Evolutionary conservation across 1,140 invertebrate genomes (phyloP).

Genomic region (Himalopsyche phryganea): DNA sequence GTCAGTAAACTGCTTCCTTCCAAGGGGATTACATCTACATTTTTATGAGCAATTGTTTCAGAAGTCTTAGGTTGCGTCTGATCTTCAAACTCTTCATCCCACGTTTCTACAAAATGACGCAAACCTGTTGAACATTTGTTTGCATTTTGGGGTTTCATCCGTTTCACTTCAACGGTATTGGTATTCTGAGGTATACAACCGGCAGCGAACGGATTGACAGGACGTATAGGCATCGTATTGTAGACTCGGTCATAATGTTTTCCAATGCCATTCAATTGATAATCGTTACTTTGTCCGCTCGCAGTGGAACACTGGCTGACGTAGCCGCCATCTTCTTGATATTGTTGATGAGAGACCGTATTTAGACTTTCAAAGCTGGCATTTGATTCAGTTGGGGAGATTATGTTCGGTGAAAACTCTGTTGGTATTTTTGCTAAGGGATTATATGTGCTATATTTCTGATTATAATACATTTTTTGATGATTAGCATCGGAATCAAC

Average conservation of each 20-base stretch:
- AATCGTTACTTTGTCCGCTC: conserved; percentile 47
- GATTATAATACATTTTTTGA: conserved; percentile 29
- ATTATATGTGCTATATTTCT: conserved; percentile 34
- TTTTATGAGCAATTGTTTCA: conserved; percentile 8
- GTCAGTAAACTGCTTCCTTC: conserved; percentile 26
- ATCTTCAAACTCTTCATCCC: conserved; percentile 53
- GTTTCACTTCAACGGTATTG: too few relatives aligned
- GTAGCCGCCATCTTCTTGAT: conserved; percentile 51
- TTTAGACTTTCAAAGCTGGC: conserved; percentile 44
- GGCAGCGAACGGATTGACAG: background rate
- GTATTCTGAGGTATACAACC: too few relatives aligned
- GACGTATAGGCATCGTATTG: background rate
- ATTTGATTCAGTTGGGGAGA: conserved; percentile 48
- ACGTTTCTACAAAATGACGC: conserved; percentile 51
- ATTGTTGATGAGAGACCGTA: conserved; percentile 35
- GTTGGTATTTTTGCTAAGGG: conserved; percentile 39
- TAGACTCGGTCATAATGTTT: background rate
- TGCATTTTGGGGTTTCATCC: too few relatives aligned
- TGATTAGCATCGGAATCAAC: conserved; percentile 1
- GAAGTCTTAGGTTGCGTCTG: conserved; percentile 7
- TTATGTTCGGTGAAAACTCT: conserved; percentile 48
- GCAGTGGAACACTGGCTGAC: conserved; percentile 48
- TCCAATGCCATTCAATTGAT: background rate
- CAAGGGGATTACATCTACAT: conserved; percentile 25
- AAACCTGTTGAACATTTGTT: conserved; percentile 39